Base-by-base conservation (phyloP, 2,113 vertebrate genomes). In the Halichoeres trimaculatus region DNA sequence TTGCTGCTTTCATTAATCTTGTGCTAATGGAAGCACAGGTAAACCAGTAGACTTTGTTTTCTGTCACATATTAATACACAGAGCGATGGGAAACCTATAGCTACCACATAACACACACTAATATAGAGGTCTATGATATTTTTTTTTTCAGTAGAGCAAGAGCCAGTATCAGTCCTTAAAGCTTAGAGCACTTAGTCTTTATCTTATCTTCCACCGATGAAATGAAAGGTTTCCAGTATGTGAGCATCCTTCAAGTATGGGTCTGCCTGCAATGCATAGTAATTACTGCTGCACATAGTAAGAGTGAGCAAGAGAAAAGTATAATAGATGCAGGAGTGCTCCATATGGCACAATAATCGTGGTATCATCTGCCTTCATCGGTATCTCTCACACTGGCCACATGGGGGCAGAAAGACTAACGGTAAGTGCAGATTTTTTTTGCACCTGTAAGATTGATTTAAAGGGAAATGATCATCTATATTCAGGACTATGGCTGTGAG, bases 121-220 rank as follows among this genome's bases (percentile, higher is more conserved):
- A 13, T 14, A 17, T 17, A 16, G 16, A 47, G 5, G 16, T 47
- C 7, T 47, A 17, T 19, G 43, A 47, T 19, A n/a, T 5, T 13
- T 10, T 12, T 10, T 12, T 16, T 47, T 47, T 19, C 16, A n/a
- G 41, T 16, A 43, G 1, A 10, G 19, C 45, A 1, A 48, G 45
- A 48, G 45, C 2, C 2, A 16, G 5, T 14, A 17, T 19, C 43
- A 48, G 45, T 48, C 17, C 8, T 48, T 8, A 48, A n/a, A 48
- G 45, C 19, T 48, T 2, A 48, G 19, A 48, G 1, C n/a, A 12
- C 23, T 17, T 1, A 23, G 60, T 22, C 10, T 58, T 61, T 6
- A 73, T 64, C 48, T 72, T 40, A 47, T 79, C 40, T 24, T 75
- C 53, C 12, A 61, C 54, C 24, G 40, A 35, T 57, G 61, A 74